Base-by-base conservation (phyloP, 2,888 invertebrate genomes). In the Serripes groenlandicus region DNA sequence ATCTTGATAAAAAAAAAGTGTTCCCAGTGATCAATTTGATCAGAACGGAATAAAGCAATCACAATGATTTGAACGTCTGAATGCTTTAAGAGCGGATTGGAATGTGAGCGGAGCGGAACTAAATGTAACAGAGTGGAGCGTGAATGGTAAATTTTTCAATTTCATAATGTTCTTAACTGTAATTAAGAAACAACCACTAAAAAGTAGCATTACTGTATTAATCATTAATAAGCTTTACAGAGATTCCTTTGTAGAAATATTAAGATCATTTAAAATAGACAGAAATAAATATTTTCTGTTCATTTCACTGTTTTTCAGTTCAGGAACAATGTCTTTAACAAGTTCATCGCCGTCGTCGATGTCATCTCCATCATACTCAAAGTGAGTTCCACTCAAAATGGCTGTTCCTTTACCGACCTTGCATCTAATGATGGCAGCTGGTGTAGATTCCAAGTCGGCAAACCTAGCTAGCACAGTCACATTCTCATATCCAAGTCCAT, bases 381-480 rank as follows among this genome's bases (percentile, higher is more conserved):
- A 74, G 84, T 93, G 93, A 7, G 90, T 87, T 5, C 91, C 90
- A 69, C 90, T 90, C 30, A 93, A 77, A 15, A 93, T 78, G 11
- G 91, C 92, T 9, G 58, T 26, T 7, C 93, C 93, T 23, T 80
- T 72, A 7, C 92, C 92, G 7, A 91, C 85, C 5, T 75, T 34
- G 42, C 90, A 91, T 66, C 83, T 88, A 11, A 93, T 89, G n/a
- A 92, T 87, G 1, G 92, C 91, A 9, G 90, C 86, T 30, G 90
- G 90, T 3, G 68, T 37, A 9, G 75, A 79, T 18, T 81, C 75
- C 1, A 90, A 35, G 37, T 88, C 88, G 26, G 54, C 34, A 74
- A 88, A 92, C 4, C 35, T 28, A 11, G 81, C 69, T 30, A 81
- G 54, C 9, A 81, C 69, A 21, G 60, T 15, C 1, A 62, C 71